Percentiles rank a stretch among this genome's conserved stretches.
phyloP scores from a whole-genome alignment of 53 echinoderm and acorn worm species.

The Stichopus horrens region DNA sequence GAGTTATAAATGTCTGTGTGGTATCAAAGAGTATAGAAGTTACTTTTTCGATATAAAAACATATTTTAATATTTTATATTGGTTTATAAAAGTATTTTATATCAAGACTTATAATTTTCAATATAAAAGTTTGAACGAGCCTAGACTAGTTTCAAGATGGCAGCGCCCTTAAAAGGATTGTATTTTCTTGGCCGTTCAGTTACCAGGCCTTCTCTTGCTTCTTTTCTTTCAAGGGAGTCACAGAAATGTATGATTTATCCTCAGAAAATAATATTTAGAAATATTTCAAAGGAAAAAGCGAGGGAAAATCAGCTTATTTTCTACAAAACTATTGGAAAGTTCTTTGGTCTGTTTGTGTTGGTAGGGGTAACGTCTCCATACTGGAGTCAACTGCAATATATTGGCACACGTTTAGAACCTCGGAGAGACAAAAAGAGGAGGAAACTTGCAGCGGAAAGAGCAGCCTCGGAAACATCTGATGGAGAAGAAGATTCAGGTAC shows the following conservation, averaged over 20 bases:
- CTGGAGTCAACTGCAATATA: conserved; percentile 33
- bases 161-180: conserved; percentile 17
- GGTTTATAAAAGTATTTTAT: neutral
- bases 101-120: neutral
- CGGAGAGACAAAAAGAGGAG: conserved; percentile 83
- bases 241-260: neutral
- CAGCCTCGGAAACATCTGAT: conserved; percentile 26
- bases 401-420: conserved; percentile 57
- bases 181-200: neutral
- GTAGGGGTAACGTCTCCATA: conserved; percentile 59
- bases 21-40: too few relatives aligned
- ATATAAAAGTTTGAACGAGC: neutral
- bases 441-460: conserved; percentile 59
- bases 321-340: conserved; percentile 62
- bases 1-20: neutral
- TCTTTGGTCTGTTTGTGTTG: conserved; percentile 50
- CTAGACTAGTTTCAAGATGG: conserved; percentile 25
- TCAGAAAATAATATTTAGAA: neutral
- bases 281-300: conserved; percentile 22
- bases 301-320: conserved; percentile 60
- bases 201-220: neutral
- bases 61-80: neutral
- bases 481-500: neutral
- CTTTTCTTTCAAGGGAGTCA: neutral
- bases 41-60: neutral